These are phyloP conservation scores for Artemia franciscana DNA, from an alignment of 1,140 invertebrate species.

Conservation along the genomic window DNA sequence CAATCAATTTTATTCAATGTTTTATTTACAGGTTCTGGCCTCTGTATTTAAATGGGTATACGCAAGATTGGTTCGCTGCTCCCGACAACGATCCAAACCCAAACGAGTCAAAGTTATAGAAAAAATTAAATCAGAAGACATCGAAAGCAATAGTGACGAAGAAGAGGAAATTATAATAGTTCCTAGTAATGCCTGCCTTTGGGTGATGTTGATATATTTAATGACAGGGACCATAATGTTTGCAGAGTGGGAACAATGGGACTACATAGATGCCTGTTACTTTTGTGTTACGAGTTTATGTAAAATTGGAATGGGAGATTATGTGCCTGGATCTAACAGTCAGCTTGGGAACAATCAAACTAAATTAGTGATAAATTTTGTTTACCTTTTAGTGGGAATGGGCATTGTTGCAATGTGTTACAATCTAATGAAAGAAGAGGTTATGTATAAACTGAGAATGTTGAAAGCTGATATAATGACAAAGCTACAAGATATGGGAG, in stretches of 20 bases:
- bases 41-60: slow-evolving; percentile 15
- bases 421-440: slow-evolving; percentile 64
- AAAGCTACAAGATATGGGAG: slow-evolving; percentile 12
- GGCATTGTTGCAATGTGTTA: slow-evolving; percentile 74
- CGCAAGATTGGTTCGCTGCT: slow-evolving; percentile 11
- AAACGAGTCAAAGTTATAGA: slow-evolving; percentile 6
- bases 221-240: slow-evolving; percentile 48
- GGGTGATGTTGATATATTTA: slow-evolving; percentile 79
- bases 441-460: slow-evolving; percentile 47
- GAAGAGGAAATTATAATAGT: slow-evolving; percentile 35
- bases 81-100: slow-evolving; percentile 3
- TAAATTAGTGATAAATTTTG: slow-evolving; percentile 63
- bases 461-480: slow-evolving; percentile 39
- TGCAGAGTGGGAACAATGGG: slow-evolving; percentile 79
- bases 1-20: too few relatives aligned
- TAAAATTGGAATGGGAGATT: slow-evolving; percentile 86
- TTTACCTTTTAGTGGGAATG: slow-evolving; percentile 61
- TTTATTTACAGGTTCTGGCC: slow-evolving; percentile 9
- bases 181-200: slow-evolving; percentile 74
- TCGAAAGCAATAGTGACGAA: slow-evolving; percentile 9
- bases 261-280: slow-evolving; percentile 74
- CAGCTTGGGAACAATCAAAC: slow-evolving; percentile 38
- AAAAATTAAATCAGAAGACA: not conserved
- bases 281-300: slow-evolving; percentile 79
- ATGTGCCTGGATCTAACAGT: slow-evolving; percentile 60